A percentile compares a stretch with the other conserved stretches of the same genome.
Evolutionary conservation across 2,888 invertebrate genomes (phyloP).

Genomic region (Diplazon laetatorius): DNA sequence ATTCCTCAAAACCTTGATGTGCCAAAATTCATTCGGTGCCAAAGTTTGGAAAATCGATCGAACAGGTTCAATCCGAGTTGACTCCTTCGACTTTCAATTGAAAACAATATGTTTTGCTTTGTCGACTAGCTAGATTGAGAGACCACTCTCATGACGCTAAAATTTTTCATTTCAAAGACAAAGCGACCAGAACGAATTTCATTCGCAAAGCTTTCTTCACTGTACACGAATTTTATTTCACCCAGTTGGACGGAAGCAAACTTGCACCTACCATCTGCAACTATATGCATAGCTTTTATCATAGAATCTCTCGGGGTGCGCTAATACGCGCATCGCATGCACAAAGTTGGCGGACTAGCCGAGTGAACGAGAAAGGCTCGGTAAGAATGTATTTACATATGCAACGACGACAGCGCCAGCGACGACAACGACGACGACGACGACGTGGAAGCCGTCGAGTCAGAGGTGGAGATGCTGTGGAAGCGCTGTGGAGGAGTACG

Average conservation of each 20-base stretch:
- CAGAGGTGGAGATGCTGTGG: slow-evolving; percentile 24
- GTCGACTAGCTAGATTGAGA: background rate
- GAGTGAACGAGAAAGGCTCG: slow-evolving; percentile 50
- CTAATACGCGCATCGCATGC: slow-evolving; percentile 46
- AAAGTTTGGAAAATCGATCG: background rate
- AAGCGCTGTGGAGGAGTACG: slow-evolving; percentile 22
- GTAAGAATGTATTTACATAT: slow-evolving; percentile 74
- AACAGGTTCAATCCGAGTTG: background rate
- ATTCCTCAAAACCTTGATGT: too few species aligned
- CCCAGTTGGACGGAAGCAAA: slow-evolving; percentile 30
- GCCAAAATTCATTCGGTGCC: too few species aligned
- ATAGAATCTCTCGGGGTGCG: slow-evolving; percentile 34
- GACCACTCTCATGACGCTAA: too few species aligned
- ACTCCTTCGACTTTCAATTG: too few species aligned
- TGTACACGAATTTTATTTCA: background rate
- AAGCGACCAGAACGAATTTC: background rate
- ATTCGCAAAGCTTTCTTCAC: background rate
- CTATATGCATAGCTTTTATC: slow-evolving; percentile 29
- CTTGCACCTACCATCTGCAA: slow-evolving; percentile 32
- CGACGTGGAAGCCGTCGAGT: slow-evolving; percentile 4
- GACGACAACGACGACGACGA: slow-evolving; percentile 28
- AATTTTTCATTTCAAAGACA: too few species aligned
- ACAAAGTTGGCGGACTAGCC: slow-evolving; percentile 34
- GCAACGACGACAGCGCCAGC: slow-evolving; percentile 67
- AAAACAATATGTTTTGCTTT: background rate